These are phyloP conservation scores for Campodea augens DNA, from an alignment of 1,140 invertebrate genomes.

Conservation along the genomic window DNA sequence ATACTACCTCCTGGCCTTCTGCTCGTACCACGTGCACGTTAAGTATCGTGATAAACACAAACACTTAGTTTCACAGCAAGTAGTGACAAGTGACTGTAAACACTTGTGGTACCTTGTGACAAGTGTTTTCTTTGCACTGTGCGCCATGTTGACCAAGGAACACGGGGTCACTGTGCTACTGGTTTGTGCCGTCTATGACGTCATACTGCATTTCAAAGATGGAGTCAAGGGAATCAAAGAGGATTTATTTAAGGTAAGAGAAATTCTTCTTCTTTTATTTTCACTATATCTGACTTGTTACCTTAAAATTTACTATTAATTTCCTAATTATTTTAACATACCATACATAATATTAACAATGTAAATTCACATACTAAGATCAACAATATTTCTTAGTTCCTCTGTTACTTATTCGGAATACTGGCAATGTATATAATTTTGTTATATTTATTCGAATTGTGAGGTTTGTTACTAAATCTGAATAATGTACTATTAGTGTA, in stretches of 20 bases:
- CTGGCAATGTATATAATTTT: no score
- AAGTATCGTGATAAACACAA: conserved; percentile 13
- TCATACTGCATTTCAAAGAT: conserved; percentile 23
- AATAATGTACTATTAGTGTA: no score
- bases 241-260: conserved; percentile 9
- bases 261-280: no score
- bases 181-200: conserved; percentile 64
- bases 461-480: no score
- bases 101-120: conserved; percentile 29
- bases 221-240: conserved; percentile 10
- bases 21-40: conserved; percentile 46
- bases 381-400: no score
- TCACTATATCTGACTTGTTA: no score
- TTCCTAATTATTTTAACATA: no score
- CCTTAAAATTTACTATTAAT: no score
- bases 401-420: no score
- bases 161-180: conserved; percentile 76
- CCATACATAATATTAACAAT: no score
- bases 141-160: conserved; percentile 71
- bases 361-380: no score
- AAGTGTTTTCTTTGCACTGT: conserved; percentile 36
- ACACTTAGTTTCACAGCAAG: neutral
- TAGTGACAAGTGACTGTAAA: neutral
- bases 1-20: conserved; percentile 70
- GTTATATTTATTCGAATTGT: no score